Conservation (phyloP, 2,888 invertebrate genomes). For the Itoplectis maculator region DNA sequence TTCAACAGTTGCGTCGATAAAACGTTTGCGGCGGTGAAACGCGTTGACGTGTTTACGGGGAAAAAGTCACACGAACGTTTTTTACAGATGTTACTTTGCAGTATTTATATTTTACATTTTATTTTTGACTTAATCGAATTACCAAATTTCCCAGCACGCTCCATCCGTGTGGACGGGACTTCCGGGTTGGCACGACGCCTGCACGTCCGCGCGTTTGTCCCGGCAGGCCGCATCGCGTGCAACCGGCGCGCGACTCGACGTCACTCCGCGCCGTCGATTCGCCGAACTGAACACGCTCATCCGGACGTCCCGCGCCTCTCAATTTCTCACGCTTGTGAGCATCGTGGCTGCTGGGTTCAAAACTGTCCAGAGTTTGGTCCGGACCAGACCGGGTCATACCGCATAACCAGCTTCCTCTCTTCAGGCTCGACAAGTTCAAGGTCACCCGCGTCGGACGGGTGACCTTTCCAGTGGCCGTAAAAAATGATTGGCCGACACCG, state of each 20-base stretch:
- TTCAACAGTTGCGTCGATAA: too few relatives aligned
- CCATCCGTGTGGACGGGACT: too few relatives aligned
- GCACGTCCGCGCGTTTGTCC: slow-evolving; percentile 4
- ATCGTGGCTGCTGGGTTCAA: not conserved
- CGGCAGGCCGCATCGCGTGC: slow-evolving; percentile 1
- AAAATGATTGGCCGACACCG: slow-evolving; percentile 15
- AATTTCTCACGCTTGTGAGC: slow-evolving; percentile 10
- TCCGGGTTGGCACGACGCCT: slow-evolving; percentile 18
- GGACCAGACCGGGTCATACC: not conserved
- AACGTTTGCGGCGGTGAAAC: too few relatives aligned
- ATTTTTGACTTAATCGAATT: too few relatives aligned
- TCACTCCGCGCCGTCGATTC: slow-evolving; percentile 7
- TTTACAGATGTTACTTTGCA: too few relatives aligned
- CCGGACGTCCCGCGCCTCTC: not conserved
- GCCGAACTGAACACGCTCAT: slow-evolving; percentile 22
- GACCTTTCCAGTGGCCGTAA: not conserved
- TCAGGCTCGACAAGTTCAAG: slow-evolving; percentile 16
- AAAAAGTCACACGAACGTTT: too few relatives aligned
- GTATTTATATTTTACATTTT: too few relatives aligned
- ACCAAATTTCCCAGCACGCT: too few relatives aligned
- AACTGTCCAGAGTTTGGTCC: slow-evolving; percentile 23
- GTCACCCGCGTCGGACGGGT: not conserved
- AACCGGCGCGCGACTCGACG: slow-evolving; percentile 8
- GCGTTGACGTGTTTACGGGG: too few relatives aligned
- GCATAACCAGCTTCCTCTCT: not conserved